Percentiles rank a stretch among this genome's conserved stretches.
phyloP scores from a whole-genome alignment of 1,140 invertebrate genomes.

The Hyles euphorbiae region DNA sequence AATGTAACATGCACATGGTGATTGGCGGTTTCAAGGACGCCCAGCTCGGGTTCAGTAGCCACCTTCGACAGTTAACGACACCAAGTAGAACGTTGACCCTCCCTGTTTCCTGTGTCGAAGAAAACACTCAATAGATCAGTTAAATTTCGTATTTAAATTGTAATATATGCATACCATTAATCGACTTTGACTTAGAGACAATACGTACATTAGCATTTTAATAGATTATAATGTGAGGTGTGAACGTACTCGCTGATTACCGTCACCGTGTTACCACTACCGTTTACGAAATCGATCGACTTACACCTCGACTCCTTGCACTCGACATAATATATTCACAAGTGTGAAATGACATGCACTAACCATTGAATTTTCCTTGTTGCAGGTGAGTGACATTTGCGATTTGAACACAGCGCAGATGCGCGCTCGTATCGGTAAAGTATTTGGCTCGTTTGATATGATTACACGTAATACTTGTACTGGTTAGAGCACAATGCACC shows the following conservation, averaged over 20 bases:
- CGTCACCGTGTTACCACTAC: conserved; percentile 8
- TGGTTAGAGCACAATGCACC: conserved; percentile 74
- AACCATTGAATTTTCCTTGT: conserved; percentile 32
- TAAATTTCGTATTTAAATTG: conserved; percentile 36
- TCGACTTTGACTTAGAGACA: conserved; percentile 56
- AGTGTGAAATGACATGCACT: no score
- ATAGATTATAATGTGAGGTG: conserved; percentile 36
- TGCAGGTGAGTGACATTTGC: conserved; percentile 46
- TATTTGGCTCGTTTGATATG: conserved; percentile 51
- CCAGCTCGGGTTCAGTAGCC: conserved; percentile 62
- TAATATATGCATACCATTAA: conserved; percentile 38
- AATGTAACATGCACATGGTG: conserved; percentile 36
- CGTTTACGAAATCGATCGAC: background rate
- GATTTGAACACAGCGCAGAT: background rate
- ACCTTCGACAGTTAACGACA: conserved; percentile 68
- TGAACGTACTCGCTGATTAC: conserved; percentile 30
- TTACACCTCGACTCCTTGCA: no score
- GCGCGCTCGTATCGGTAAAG: conserved; percentile 40
- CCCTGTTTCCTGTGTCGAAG: conserved; percentile 57
- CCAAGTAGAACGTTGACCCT: conserved; percentile 68
- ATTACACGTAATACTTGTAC: conserved; percentile 65
- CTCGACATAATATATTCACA: no score
- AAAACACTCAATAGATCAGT: conserved; percentile 43
- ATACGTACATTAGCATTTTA: conserved; percentile 50
- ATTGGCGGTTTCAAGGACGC: conserved; percentile 65